These are phyloP conservation scores for Gymnodraco acuticeps DNA, from an alignment of 2,797 vertebrate species.

Conservation along the genomic window DNA sequence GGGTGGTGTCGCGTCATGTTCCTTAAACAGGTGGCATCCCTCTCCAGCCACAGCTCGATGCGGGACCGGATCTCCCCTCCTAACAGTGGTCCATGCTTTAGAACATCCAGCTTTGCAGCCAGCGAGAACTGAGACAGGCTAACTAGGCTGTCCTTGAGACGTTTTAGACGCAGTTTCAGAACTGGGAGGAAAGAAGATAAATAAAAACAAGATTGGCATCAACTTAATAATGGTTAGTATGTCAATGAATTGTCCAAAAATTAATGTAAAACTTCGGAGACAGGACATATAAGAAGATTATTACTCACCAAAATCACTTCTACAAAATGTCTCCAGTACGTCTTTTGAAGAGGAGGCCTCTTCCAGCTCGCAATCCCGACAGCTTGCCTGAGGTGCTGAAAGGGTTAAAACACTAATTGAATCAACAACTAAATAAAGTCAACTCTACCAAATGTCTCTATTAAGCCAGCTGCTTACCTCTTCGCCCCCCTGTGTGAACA, in stretches of 20 bases:
- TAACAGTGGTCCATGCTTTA: constrained; percentile 88
- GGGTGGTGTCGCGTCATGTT: constrained; percentile 87
- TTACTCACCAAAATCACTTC: constrained; percentile 89
- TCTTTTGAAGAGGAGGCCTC: constrained; percentile 84
- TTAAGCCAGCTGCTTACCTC: constrained; percentile 74
- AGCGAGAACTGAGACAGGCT: constrained; percentile 85
- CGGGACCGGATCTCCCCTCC: constrained; percentile 81
- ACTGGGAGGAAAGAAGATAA: constrained; percentile 72
- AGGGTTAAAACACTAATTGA: constrained; percentile 45
- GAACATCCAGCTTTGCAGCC: constrained; percentile 84
- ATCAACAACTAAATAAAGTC: constrained; percentile 20
- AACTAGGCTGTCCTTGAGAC: constrained; percentile 80
- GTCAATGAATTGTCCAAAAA: constrained; percentile 9
- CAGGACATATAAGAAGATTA: neutral
- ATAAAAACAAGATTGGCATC: constrained; percentile 7
- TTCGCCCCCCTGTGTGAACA: constrained; percentile 59
- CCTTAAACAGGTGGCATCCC: constrained; percentile 88
- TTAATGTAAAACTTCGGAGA: neutral
- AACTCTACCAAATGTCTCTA: neutral
- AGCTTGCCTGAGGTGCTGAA: constrained; percentile 88
- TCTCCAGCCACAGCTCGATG: constrained; percentile 87
- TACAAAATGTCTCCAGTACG: constrained; percentile 87
- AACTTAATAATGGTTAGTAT: neutral
- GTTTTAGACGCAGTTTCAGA: constrained; percentile 87
- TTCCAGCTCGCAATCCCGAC: constrained; percentile 89